Conservation (phyloP, 2,797 vertebrate genomes). For the Acanthiza pusilla region DNA sequence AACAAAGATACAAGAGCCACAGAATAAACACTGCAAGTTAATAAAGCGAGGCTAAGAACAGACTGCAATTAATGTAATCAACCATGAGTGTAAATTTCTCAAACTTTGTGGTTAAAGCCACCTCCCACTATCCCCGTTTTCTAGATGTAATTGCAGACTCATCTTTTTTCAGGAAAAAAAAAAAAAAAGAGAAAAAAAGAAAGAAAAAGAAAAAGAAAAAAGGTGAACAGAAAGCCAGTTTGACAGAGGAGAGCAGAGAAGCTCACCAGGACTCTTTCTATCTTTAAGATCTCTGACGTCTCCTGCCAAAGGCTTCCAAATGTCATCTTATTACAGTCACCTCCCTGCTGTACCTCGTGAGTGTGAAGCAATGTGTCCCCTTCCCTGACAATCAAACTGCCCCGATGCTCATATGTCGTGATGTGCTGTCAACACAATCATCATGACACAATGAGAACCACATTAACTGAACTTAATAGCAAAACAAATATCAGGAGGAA, state of each 20-base stretch:
- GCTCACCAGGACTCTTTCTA: background rate
- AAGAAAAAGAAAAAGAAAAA: too few relatives aligned
- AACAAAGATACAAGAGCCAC: background rate
- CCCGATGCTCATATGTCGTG: background rate
- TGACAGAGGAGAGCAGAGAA: background rate
- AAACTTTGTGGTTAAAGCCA: background rate
- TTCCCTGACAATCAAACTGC: background rate
- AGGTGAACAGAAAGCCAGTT: background rate
- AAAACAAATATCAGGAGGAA: slow-evolving; percentile 35
- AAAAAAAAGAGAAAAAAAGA: too few relatives aligned
- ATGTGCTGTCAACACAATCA: slow-evolving; percentile 18
- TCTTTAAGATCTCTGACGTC: background rate
- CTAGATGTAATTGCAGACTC: background rate
- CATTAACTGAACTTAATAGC: slow-evolving; percentile 33
- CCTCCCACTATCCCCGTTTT: background rate
- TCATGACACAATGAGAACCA: background rate
- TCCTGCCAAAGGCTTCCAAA: background rate
- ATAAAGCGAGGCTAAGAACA: background rate
- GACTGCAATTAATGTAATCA: background rate
- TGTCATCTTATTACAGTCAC: background rate
- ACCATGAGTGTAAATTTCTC: background rate
- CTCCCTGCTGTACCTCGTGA: background rate
- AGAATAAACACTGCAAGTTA: background rate
- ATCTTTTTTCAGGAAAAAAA: background rate
- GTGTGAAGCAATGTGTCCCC: background rate